Evolutionary conservation across 2,797 vertebrate genomes (phyloP).

Genomic region (Dendrocincla fuliginosa): DNA sequence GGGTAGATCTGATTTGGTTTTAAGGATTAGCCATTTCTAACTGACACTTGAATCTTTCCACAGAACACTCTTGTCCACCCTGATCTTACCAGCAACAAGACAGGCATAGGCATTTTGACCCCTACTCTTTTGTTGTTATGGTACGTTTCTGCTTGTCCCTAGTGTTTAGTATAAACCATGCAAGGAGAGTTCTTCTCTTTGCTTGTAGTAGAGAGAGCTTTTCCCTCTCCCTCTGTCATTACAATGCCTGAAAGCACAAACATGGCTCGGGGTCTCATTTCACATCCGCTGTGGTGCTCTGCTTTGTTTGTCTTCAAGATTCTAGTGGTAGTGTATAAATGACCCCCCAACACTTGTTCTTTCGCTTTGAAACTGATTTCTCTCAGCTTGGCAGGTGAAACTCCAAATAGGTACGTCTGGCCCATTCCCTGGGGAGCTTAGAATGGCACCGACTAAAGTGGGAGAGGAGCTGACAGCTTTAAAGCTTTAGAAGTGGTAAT

Average conservation of each 20-base stretch:
- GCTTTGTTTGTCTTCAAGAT: conserved; percentile 62
- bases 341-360: conserved; percentile 59
- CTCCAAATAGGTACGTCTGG: conserved; percentile 57
- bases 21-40: neutral
- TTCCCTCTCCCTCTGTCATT: neutral
- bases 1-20: neutral
- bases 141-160: neutral
- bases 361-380: conserved; percentile 67
- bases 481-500: conserved; percentile 75
- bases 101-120: neutral
- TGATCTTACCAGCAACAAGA: neutral
- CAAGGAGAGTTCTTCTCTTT: neutral
- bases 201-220: neutral
- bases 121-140: neutral
- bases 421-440: conserved; percentile 43
- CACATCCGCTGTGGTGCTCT: neutral
- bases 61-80: neutral
- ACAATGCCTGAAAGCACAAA: conserved; percentile 29
- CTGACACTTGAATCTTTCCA: neutral
- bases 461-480: conserved; percentile 73
- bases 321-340: conserved; percentile 29
- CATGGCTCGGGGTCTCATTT: conserved; percentile 12
- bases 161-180: neutral
- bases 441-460: conserved; percentile 59
- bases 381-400: conserved; percentile 69